phyloP scores from a whole-genome alignment of 2,113 vertebrate species.

The Colossoma macropomum region DNA sequence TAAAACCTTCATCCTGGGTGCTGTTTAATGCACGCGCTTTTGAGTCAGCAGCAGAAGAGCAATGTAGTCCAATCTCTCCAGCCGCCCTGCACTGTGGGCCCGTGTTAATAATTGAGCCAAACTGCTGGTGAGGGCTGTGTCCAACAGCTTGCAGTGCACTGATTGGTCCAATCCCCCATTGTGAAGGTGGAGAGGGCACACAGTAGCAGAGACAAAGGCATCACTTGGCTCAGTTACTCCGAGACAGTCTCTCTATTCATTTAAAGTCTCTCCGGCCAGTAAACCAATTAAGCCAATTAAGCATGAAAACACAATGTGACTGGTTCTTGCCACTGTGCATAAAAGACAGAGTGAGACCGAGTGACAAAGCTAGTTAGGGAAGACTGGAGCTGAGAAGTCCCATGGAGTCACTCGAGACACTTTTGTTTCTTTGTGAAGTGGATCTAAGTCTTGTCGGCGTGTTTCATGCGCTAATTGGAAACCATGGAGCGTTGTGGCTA shows the following conservation, averaged over 20 bases:
- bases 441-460: conserved; percentile 33
- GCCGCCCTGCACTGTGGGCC: conserved; percentile 2
- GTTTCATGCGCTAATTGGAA: conserved; percentile 37
- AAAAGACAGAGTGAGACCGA: conserved; percentile 28
- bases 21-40: conserved; percentile 1
- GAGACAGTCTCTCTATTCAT: conserved; percentile 57
- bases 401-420: conserved; percentile 45
- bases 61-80: neutral
- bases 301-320: conserved; percentile 64
- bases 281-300: conserved; percentile 72
- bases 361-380: conserved; percentile 24
- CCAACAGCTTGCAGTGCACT: conserved; percentile 45
- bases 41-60: neutral
- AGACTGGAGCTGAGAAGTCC: conserved; percentile 15
- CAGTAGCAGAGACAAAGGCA: conserved; percentile 60
- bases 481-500: neutral
- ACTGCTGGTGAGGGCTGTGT: conserved; percentile 44
- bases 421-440: conserved; percentile 48
- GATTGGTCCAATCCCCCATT: conserved; percentile 59
- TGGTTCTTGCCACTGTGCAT: conserved; percentile 53
- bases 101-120: conserved; percentile 34
- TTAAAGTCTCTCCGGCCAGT: conserved; percentile 60
- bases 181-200: conserved; percentile 36
- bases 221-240: conserved; percentile 62
- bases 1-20: neutral